Evolutionary conservation across 2,888 invertebrate genomes (phyloP).

Genomic region (Gymnoscelis rufifasciata): DNA sequence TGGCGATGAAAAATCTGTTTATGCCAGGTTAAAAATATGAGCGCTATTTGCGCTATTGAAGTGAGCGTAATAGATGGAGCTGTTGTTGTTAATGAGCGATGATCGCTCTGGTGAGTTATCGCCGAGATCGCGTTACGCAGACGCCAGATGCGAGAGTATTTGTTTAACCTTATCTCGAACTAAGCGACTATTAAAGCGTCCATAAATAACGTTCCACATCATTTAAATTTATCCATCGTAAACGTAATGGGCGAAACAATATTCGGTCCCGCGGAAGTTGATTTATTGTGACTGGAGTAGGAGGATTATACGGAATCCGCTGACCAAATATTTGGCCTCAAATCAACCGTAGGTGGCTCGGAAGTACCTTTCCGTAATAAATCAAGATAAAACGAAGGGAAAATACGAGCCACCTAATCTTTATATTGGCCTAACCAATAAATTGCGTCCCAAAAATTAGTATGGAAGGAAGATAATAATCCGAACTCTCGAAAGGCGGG

Average conservation of each 20-base stretch:
- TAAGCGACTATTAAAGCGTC: not conserved
- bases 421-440: constrained; percentile 16
- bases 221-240: not conserved
- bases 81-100: not conserved
- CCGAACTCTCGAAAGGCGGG: constrained; percentile 2
- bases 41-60: not conserved
- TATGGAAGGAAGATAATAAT: constrained; percentile 14
- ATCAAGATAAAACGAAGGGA: constrained; percentile 9
- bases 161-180: not conserved
- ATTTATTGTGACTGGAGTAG: not conserved
- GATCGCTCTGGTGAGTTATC: not conserved
- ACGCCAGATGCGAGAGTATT: not conserved
- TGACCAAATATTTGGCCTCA: constrained; percentile 1
- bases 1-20: too few species aligned
- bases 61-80: not conserved
- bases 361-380: constrained; percentile 8
- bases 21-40: not conserved
- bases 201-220: constrained; percentile 8
- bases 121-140: not conserved
- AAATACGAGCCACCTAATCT: constrained; percentile 13
- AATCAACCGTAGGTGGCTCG: constrained; percentile 1
- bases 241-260: not conserved
- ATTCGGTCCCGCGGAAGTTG: not conserved
- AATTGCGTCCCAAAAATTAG: constrained; percentile 15
- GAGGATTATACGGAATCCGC: not conserved